Conservation (phyloP, 2,113 vertebrate species). For the Pandion haliaetus region DNA sequence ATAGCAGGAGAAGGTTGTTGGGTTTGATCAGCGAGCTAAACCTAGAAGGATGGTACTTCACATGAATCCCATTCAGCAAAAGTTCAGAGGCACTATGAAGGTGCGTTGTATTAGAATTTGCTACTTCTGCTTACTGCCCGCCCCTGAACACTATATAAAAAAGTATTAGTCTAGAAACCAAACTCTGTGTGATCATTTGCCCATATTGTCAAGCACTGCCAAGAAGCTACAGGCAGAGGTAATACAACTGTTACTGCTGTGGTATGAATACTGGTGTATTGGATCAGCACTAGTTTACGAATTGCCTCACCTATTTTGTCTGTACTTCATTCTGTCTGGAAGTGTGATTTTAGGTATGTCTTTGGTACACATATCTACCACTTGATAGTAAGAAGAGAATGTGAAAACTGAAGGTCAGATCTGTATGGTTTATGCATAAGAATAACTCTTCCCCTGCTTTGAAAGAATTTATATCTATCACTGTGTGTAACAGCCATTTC, state of each 20-base stretch:
- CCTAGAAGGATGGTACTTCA: background rate
- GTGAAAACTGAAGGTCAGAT: background rate
- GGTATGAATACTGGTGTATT: background rate
- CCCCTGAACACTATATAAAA: background rate
- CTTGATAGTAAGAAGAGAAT: background rate
- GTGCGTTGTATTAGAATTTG: background rate
- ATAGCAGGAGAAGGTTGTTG: background rate
- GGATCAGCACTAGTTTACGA: background rate
- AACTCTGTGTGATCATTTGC: background rate
- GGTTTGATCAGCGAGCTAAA: background rate
- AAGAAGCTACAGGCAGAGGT: background rate
- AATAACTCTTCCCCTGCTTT: background rate
- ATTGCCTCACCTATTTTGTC: background rate
- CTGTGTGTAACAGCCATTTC: background rate
- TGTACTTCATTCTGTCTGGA: background rate
- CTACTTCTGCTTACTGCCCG: background rate
- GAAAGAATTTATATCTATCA: background rate
- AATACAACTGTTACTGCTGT: background rate
- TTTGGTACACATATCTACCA: background rate
- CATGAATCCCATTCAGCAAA: background rate
- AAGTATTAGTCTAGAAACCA: background rate
- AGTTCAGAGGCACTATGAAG: background rate
- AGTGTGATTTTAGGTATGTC: background rate
- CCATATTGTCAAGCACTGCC: background rate
- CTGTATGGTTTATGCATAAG: background rate